Evolutionary conservation across 2,797 vertebrate genomes (phyloP).

Genomic region (Gila robusta): DNA sequence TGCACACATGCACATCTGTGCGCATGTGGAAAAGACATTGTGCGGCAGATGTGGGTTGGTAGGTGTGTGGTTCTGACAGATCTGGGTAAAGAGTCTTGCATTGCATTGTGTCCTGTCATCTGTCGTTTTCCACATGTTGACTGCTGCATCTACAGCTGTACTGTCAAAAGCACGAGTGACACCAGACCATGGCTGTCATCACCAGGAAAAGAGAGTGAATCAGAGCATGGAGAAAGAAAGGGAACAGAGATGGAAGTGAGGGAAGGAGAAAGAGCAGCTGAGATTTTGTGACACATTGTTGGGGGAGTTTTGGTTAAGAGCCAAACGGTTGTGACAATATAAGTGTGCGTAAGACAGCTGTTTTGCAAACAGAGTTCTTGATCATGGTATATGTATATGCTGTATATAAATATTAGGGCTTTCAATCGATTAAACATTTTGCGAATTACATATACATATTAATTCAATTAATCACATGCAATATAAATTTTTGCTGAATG

Average conservation of each 20-base stretch:
- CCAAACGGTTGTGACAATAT: conserved; percentile 10
- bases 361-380: conserved; percentile 11
- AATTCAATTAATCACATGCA: background rate
- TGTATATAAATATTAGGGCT: background rate
- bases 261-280: conserved; percentile 18
- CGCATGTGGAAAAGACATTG: background rate
- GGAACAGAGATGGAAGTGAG: background rate
- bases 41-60: conserved; percentile 10
- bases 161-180: conserved; percentile 58
- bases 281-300: conserved; percentile 22
- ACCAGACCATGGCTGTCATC: conserved; percentile 53
- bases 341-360: conserved; percentile 10
- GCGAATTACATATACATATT: background rate
- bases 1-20: background rate
- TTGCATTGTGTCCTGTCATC: conserved; percentile 69
- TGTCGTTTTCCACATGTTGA: conserved; percentile 58
- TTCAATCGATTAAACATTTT: background rate
- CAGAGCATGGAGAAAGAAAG: conserved; percentile 37
- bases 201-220: conserved; percentile 46
- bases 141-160: conserved; percentile 28
- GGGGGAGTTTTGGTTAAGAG: conserved; percentile 31
- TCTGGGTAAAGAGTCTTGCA: conserved; percentile 43
- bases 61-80: conserved; percentile 44
- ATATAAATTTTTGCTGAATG: background rate
- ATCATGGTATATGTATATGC: background rate